Evolutionary conservation across 2,113 vertebrate genomes (phyloP), one percentile per base, ranked within the genome.

Genomic region (Arizona elegans): DNA sequence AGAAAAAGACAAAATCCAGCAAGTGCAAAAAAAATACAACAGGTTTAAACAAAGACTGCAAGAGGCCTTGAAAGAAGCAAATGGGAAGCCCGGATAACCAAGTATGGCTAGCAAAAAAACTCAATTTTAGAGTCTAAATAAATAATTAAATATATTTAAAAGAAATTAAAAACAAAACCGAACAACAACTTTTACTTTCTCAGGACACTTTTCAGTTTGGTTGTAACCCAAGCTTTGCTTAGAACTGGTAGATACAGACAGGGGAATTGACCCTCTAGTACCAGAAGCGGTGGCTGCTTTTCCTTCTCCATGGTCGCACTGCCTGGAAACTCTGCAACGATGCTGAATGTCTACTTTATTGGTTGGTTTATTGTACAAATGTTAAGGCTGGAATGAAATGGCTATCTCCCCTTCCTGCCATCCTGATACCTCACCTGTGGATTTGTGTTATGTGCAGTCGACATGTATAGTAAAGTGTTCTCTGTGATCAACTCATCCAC

Each of bases 1-100:
- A 91, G 99, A 99, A 95, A 96, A 97, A 7, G 99, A 99, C 90
- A 99, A 99, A 65, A 96, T 99, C 90, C 98, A 98, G 24, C 97
- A 98, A 91, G 98, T 99, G 93, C 96, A 98, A 92, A 98, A 98
- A 93, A 99, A 98, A 95, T 99, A 99, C 0, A 19, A 94, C 85
- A 93, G 92, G 88, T 99, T 99, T 95, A 98, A 98, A 75, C 96
- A 98, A 97, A 99, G 97, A 96, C 98, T 99, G 95, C 97, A 98
- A 85, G 96, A 98, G 95, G 98, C 98, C 92, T 96, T 99, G 87
- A 96, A 97, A 95, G 97, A 97, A 88, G 97, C 97, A 85, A 97
- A 97, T 92, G 97, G 97, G 92, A 97, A 97, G 89, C 98, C 98
- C 23, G 98, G 98, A 93, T 99, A 98, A 96, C 93, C 17, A 89